These are phyloP conservation scores for Carlito syrichta DNA, from an alignment of 2,113 vertebrate genomes.

Conservation along the genomic window DNA sequence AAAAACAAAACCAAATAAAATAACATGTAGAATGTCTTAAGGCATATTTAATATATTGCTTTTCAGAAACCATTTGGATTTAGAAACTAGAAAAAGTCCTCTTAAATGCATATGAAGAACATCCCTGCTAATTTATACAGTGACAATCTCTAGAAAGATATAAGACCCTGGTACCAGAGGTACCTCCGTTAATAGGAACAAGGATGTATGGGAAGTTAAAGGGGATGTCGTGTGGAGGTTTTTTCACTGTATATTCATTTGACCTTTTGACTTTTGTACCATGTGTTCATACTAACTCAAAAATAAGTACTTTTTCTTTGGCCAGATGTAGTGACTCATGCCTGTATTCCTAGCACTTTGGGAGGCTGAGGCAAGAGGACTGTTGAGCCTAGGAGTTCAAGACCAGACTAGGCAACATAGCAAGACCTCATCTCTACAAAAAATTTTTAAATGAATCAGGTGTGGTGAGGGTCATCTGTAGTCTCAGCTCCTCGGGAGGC, in stretches of 20 bases:
- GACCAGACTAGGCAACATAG: too few species aligned
- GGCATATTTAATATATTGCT: background rate
- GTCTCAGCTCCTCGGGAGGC: too few species aligned
- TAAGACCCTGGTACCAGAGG: background rate
- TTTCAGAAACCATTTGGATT: background rate
- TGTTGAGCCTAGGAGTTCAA: too few species aligned
- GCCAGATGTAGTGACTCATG: too few species aligned
- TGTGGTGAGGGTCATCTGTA: too few species aligned
- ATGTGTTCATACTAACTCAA: background rate
- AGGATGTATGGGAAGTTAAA: too few species aligned
- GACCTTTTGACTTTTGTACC: background rate
- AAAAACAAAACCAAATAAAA: too few species aligned
- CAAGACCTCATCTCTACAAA: too few species aligned
- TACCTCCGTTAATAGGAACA: background rate
- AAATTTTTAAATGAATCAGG: too few species aligned
- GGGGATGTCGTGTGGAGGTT: background rate
- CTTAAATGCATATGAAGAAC: background rate
- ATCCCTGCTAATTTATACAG: background rate
- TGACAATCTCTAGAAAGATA: background rate
- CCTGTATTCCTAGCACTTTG: too few species aligned
- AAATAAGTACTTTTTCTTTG: too few species aligned
- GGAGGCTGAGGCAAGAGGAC: too few species aligned
- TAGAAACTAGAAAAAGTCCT: background rate
- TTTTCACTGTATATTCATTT: background rate
- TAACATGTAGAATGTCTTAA: background rate